Percentiles rank a stretch among this genome's conserved stretches.
These are phyloP conservation scores for Cephus runcator DNA, from an alignment of 2,888 invertebrate species.

Conservation along the genomic window DNA sequence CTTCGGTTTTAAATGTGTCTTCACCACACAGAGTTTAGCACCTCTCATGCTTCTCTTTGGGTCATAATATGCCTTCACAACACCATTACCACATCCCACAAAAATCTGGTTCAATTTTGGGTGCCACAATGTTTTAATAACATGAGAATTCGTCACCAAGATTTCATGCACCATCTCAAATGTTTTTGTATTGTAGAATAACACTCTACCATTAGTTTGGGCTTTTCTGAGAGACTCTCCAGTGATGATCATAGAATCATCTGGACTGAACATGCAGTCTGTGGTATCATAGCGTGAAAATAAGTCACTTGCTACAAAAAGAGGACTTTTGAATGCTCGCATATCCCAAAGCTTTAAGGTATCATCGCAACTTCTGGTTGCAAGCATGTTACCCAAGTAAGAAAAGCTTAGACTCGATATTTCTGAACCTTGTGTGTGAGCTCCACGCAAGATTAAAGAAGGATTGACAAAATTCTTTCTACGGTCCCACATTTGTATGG, in stretches of 20 bases:
- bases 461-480: slow-evolving; percentile 92
- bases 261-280: slow-evolving; percentile 90
- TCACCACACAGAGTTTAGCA: slow-evolving; percentile 83
- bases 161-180: slow-evolving; percentile 81
- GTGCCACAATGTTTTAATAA: slow-evolving; percentile 94
- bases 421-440: slow-evolving; percentile 83
- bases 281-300: slow-evolving; percentile 88
- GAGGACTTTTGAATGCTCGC: slow-evolving; percentile 81
- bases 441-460: slow-evolving; percentile 78
- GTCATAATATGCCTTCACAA: slow-evolving; percentile 91
- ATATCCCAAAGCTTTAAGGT: slow-evolving; percentile 96
- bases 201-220: slow-evolving; percentile 71
- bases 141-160: slow-evolving; percentile 79
- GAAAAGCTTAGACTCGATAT: slow-evolving; percentile 89
- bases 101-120: slow-evolving; percentile 97
- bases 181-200: slow-evolving; percentile 81
- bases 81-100: slow-evolving; percentile 90
- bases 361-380: slow-evolving; percentile 90
- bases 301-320: slow-evolving; percentile 76
- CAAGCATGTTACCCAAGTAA: slow-evolving; percentile 82
- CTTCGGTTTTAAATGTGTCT: slow-evolving; percentile 81
- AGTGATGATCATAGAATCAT: slow-evolving; percentile 89
- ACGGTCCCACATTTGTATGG: slow-evolving; percentile 97
- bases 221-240: slow-evolving; percentile 83
- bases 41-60: slow-evolving; percentile 87